Conservation (phyloP, 2,888 invertebrate species). For the Cynaeus angustus region DNA sequence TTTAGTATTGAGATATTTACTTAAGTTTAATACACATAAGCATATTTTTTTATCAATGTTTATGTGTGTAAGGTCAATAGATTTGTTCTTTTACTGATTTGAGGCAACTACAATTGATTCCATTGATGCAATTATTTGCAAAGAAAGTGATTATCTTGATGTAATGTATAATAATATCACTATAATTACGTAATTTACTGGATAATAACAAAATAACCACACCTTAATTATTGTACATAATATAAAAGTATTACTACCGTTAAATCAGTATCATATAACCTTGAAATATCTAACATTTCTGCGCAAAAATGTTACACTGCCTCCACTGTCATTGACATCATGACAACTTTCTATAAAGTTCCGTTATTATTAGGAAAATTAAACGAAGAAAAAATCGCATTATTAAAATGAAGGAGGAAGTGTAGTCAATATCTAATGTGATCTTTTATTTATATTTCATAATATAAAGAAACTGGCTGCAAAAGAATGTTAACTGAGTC, state of each 20-base stretch:
- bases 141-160: conserved; percentile 39
- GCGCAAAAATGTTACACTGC: conserved; percentile 34
- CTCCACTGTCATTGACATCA: conserved; percentile 43
- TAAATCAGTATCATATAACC: conserved; percentile 41
- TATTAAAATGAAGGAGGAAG: not conserved
- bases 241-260: conserved; percentile 45
- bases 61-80: too few relatives aligned
- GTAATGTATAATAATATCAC: conserved; percentile 23
- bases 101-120: too few relatives aligned
- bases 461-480: too few relatives aligned
- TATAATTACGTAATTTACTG: conserved; percentile 37
- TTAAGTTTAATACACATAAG: too few relatives aligned
- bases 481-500: too few relatives aligned
- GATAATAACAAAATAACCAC: conserved; percentile 32
- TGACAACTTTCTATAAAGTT: conserved; percentile 40
- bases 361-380: conserved; percentile 32
- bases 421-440: too few relatives aligned
- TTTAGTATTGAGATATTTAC: too few relatives aligned
- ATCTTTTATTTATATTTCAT: too few relatives aligned
- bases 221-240: conserved; percentile 36
- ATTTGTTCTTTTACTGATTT: too few relatives aligned
- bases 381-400: not conserved
- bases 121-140: conserved; percentile 11
- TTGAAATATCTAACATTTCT: conserved; percentile 47
- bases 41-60: too few relatives aligned